Percentiles rank a stretch among this genome's conserved stretches.
These are phyloP conservation scores for Tetragnatha versicolor DNA, from an alignment of 1,140 invertebrate species.

Conservation along the genomic window DNA sequence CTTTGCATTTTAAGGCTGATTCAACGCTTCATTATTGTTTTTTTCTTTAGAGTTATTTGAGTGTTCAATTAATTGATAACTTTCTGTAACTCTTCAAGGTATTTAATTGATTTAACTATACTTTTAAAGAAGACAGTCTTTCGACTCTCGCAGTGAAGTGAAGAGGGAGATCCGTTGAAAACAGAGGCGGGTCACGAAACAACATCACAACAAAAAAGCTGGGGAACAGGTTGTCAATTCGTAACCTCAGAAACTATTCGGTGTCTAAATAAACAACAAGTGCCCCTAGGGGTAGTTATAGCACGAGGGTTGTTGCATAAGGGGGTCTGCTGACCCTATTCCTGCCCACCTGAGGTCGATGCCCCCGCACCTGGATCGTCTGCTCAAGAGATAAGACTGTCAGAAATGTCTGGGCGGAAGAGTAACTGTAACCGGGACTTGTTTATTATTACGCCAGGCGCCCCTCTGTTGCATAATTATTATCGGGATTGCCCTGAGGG, in stretches of 20 bases:
- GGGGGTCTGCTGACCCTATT: conserved; percentile 42
- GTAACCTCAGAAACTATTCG: conserved; percentile 32
- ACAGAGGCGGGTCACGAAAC: too few relatives aligned
- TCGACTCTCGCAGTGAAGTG: too few relatives aligned
- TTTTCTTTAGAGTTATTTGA: too few relatives aligned
- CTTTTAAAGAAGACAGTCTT: too few relatives aligned
- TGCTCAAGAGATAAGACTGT: conserved; percentile 38
- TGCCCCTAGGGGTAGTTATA: conserved; percentile 46
- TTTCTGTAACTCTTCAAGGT: too few relatives aligned
- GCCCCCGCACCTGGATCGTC: conserved; percentile 41
- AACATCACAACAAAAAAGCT: too few relatives aligned
- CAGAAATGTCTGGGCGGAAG: conserved; percentile 44
- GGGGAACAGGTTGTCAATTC: conserved; percentile 25
- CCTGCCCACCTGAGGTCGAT: conserved; percentile 46
- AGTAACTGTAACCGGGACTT: conserved; percentile 39
- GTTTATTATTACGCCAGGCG: conserved; percentile 28
- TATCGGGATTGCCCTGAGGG: too few relatives aligned
- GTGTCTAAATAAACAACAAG: conserved; percentile 54
- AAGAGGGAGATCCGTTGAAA: too few relatives aligned
- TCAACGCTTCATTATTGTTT: too few relatives aligned
- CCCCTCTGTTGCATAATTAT: conserved; percentile 48
- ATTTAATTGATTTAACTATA: too few relatives aligned
- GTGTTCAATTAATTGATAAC: too few relatives aligned
- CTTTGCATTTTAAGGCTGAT: too few relatives aligned
- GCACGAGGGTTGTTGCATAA: conserved; percentile 34